phyloP scores from a whole-genome alignment of 2,888 invertebrate species.

The Chrysolina oricalcia region DNA sequence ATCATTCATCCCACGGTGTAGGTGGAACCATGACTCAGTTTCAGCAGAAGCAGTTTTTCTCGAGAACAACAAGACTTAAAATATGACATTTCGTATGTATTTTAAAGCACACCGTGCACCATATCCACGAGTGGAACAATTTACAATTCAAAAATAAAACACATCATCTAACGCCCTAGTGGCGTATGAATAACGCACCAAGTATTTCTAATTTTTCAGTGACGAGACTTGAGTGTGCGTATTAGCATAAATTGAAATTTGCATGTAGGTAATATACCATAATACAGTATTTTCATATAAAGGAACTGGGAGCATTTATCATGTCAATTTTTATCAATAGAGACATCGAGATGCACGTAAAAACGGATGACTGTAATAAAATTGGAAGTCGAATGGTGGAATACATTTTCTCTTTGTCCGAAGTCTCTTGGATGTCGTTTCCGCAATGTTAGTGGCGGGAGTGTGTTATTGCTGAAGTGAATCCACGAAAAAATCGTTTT shows the following conservation, averaged over 20 bases:
- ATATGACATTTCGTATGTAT: not conserved
- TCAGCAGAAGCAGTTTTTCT: not conserved
- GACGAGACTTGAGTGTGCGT: slow-evolving; percentile 44
- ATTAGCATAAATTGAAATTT: slow-evolving; percentile 58
- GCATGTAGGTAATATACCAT: slow-evolving; percentile 56
- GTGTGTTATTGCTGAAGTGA: not conserved
- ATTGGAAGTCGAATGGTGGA: slow-evolving; percentile 14
- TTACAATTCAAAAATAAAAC: slow-evolving; percentile 48
- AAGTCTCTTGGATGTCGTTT: slow-evolving; percentile 16
- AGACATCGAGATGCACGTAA: slow-evolving; percentile 28
- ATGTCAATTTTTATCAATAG: slow-evolving; percentile 51
- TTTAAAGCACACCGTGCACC: slow-evolving; percentile 1
- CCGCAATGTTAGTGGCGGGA: not conserved
- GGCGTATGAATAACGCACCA: slow-evolving; percentile 45
- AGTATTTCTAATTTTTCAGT: slow-evolving; percentile 57
- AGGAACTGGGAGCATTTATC: slow-evolving; percentile 49
- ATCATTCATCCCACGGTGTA: too few relatives aligned
- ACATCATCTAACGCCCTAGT: slow-evolving; percentile 41
- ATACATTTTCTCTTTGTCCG: slow-evolving; percentile 21
- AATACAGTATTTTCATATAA: slow-evolving; percentile 51
- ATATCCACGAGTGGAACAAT: slow-evolving; percentile 32
- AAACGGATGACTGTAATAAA: slow-evolving; percentile 22
- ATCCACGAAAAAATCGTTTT: not conserved
- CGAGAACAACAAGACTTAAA: not conserved
- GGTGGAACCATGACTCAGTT: not conserved